Conservation (phyloP, 2,113 vertebrate genomes). For the Peromyscus californicus region DNA sequence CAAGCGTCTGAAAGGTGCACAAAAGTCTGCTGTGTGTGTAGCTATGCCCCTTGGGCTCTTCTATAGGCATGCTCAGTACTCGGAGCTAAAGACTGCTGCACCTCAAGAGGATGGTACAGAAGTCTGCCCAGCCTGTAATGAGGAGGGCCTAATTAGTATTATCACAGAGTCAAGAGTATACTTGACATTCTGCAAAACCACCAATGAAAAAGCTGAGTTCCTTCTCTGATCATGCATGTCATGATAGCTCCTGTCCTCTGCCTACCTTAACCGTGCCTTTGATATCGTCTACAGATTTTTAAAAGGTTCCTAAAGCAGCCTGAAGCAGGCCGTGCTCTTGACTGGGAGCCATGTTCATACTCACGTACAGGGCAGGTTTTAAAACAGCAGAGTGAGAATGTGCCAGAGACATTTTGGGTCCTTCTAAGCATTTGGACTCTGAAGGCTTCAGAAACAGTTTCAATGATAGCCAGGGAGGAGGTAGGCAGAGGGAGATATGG, state of each 20-base stretch:
- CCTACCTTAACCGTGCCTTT: neutral
- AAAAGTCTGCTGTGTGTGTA: neutral
- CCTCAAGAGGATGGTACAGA: neutral
- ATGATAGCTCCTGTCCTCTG: neutral
- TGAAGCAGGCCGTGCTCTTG: neutral
- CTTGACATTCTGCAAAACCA: conserved; percentile 63
- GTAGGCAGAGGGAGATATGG: neutral
- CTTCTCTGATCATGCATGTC: neutral
- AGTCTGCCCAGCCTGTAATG: conserved; percentile 38
- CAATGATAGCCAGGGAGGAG: neutral
- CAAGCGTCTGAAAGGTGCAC: neutral
- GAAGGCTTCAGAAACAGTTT: neutral
- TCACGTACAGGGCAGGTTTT: neutral
- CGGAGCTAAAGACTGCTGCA: neutral
- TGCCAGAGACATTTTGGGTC: neutral
- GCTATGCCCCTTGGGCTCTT: neutral
- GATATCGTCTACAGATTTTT: neutral
- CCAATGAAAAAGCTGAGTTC: conserved; percentile 17
- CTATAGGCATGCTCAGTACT: neutral
- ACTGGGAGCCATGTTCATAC: neutral
- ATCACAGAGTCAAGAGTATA: conserved; percentile 3
- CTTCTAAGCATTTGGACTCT: neutral
- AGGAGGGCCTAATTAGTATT: conserved; percentile 38
- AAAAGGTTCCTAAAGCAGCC: neutral
- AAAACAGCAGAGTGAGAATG: neutral